Evolutionary conservation across 2,888 invertebrate genomes (phyloP).

Genomic region (Oasisia sp.): DNA sequence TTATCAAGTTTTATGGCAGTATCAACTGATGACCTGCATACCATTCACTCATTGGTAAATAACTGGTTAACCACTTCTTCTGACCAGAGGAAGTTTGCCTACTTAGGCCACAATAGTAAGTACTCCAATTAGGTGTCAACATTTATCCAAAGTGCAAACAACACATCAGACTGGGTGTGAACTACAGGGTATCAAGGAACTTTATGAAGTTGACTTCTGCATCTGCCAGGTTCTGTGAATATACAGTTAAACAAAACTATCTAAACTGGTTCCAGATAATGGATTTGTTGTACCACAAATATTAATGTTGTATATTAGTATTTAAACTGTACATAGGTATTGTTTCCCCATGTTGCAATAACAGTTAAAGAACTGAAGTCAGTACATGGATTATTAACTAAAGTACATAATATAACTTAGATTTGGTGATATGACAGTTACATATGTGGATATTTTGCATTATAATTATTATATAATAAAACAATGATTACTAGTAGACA

Average conservation of each 20-base stretch:
- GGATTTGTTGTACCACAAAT: background rate
- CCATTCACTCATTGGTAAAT: background rate
- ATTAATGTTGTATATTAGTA: background rate
- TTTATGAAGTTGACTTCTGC: background rate
- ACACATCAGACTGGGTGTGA: background rate
- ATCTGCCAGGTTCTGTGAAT: background rate
- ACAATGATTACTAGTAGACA: too few relatives aligned
- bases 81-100: background rate
- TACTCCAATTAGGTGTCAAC: background rate
- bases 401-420: background rate
- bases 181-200: background rate
- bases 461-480: too few relatives aligned
- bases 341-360: background rate
- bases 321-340: background rate
- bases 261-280: background rate
- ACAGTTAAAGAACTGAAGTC: too few relatives aligned
- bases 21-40: background rate
- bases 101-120: background rate
- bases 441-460: background rate
- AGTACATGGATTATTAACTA: background rate
- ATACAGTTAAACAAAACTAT: background rate
- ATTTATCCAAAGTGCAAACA: background rate
- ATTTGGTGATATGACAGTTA: background rate
- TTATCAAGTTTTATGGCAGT: background rate
- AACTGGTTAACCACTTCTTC: background rate